These are phyloP conservation scores for Ophion slaviceki DNA, from an alignment of 2,888 invertebrate genomes.

Conservation along the genomic window DNA sequence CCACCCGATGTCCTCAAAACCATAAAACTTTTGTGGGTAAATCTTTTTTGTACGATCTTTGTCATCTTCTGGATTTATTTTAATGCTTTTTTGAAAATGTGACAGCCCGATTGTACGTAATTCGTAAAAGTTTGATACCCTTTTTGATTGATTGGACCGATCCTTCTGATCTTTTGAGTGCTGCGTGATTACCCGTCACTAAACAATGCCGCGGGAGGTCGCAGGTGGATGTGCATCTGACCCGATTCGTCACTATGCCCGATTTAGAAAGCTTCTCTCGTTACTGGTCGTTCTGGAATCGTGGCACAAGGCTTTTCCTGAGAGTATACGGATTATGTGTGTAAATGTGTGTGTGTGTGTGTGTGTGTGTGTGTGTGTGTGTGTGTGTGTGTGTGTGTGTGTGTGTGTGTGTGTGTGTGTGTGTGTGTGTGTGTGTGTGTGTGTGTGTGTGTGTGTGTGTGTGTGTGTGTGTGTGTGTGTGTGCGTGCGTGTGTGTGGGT, in stretches of 20 bases:
- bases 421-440: not conserved
- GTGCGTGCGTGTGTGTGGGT: too few relatives aligned
- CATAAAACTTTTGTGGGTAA: too few relatives aligned
- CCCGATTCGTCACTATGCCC: conserved; percentile 54
- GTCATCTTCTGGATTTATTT: too few relatives aligned
- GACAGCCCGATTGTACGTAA: not conserved
- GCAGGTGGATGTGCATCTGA: conserved; percentile 59
- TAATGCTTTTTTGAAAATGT: too few relatives aligned
- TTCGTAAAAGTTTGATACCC: not conserved
- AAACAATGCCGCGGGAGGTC: conserved; percentile 21
- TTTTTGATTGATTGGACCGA: not conserved
- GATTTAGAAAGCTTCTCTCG: conserved; percentile 65
- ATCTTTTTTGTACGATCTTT: too few relatives aligned
- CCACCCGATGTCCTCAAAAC: too few relatives aligned
- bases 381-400: too few relatives aligned
- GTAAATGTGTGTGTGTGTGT: not conserved
- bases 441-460: not conserved
- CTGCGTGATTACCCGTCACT: conserved; percentile 12
- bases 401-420: not conserved
- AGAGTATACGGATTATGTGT: conserved; percentile 30
- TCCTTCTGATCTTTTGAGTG: not conserved
- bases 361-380: not conserved
- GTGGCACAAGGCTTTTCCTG: conserved; percentile 28
- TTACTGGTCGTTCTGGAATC: conserved; percentile 52
- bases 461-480: not conserved